Evolutionary conservation across 2,888 invertebrate genomes (phyloP).

Genomic region (Sphaerophoria rueppellii): DNA sequence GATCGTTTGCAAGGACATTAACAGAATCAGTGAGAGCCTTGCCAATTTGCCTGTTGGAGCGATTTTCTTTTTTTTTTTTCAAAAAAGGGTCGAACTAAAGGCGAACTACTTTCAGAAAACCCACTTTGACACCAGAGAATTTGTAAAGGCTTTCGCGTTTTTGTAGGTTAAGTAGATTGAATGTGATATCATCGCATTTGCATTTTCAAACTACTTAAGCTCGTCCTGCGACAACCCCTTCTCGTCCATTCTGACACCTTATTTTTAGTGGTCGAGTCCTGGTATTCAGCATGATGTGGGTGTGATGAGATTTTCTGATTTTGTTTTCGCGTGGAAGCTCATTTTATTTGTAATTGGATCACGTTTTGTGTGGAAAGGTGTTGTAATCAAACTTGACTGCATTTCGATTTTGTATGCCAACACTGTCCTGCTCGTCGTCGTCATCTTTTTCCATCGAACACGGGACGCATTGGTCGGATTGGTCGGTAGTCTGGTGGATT

Average conservation of each 20-base stretch:
- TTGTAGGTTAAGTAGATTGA: constrained; percentile 67
- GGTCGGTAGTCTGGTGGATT: neutral
- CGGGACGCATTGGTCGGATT: neutral
- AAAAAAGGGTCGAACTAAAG: constrained; percentile 31
- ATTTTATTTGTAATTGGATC: constrained; percentile 69
- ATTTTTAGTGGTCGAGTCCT: neutral
- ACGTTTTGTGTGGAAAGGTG: constrained; percentile 64
- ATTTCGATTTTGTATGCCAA: constrained; percentile 51
- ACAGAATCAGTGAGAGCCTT: constrained; percentile 17
- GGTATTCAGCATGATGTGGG: neutral
- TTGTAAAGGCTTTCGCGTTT: constrained; percentile 22
- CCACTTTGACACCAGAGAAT: constrained; percentile 33
- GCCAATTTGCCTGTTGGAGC: constrained; percentile 36
- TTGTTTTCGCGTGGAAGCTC: constrained; percentile 21
- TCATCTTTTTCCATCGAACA: neutral
- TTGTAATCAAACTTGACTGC: constrained; percentile 66
- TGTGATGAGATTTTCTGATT: neutral
- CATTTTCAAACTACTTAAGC: constrained; percentile 26
- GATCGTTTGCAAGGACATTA: neutral
- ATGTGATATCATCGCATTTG: constrained; percentile 51
- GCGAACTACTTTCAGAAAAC: constrained; percentile 27
- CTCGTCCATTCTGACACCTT: neutral
- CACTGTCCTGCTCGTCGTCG: neutral
- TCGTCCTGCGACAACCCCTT: too few relatives aligned
- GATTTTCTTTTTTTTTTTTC: neutral